Evolutionary conservation across 2,888 invertebrate genomes (phyloP).

Genomic region (Agrenia bidenticulata): DNA sequence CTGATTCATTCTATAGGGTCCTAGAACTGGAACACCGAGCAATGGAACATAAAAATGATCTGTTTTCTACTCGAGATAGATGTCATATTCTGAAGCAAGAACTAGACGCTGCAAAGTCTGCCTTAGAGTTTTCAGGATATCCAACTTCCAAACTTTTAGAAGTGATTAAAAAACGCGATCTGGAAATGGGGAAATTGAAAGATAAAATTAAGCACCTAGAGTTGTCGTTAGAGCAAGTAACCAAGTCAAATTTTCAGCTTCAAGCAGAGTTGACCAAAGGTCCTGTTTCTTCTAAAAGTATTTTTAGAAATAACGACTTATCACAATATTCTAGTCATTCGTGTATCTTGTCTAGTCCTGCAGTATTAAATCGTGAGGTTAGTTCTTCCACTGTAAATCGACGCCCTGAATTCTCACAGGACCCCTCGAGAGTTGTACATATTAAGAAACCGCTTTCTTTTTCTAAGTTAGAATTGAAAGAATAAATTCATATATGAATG

Average conservation of each 20-base stretch:
- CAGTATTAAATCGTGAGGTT: too few species aligned
- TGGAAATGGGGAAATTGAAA: constrained; percentile 1
- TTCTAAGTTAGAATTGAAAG: too few species aligned
- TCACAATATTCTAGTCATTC: too few species aligned
- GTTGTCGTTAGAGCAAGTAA: neutral
- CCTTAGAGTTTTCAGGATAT: neutral
- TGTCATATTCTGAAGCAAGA: constrained; percentile 13
- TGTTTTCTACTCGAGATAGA: constrained; percentile 18
- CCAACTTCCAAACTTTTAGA: constrained; percentile 15
- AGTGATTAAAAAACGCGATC: constrained; percentile 8
- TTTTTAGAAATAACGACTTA: too few species aligned
- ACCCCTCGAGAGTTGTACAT: too few species aligned
- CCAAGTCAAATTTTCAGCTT: constrained; percentile 3
- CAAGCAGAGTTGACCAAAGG: constrained; percentile 3
- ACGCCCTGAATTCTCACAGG: neutral
- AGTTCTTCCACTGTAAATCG: too few species aligned
- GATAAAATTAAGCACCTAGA: constrained; percentile 8
- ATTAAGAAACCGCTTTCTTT: constrained; percentile 13
- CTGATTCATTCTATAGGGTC: constrained; percentile 8
- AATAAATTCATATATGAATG: too few species aligned
- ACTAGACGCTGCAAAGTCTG: constrained; percentile 2
- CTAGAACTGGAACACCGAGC: constrained; percentile 14
- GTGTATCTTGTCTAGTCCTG: too few species aligned
- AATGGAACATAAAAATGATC: constrained; percentile 20
- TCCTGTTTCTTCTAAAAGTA: too few species aligned